phyloP scores from a whole-genome alignment of 2,888 invertebrate species.

The Pachliopta kotzebuea region DNA sequence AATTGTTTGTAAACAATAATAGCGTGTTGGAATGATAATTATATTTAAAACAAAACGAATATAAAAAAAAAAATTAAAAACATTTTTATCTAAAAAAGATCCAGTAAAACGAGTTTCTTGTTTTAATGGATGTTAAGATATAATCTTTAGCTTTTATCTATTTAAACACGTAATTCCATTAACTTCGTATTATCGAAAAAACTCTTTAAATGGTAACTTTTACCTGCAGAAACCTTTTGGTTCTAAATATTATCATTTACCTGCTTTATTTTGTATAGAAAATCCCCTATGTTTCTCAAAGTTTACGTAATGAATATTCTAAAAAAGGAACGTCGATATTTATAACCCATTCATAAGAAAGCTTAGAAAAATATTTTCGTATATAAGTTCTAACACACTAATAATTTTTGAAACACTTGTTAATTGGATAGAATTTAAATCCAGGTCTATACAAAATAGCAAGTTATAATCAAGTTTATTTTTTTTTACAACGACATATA shows the following conservation, averaged over 20 bases:
- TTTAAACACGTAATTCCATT: too few relatives aligned
- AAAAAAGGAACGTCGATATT: too few relatives aligned
- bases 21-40: slow-evolving; percentile 2
- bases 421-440: too few relatives aligned
- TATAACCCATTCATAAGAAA: too few relatives aligned
- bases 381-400: too few relatives aligned
- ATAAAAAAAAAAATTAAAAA: not conserved
- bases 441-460: too few relatives aligned
- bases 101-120: not conserved
- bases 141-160: not conserved
- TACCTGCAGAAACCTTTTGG: too few relatives aligned
- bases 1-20: slow-evolving; percentile 9
- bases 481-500: not conserved
- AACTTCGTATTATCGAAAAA: too few relatives aligned
- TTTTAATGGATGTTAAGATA: not conserved
- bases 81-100: not conserved
- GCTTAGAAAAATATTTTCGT: too few relatives aligned
- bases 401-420: too few relatives aligned
- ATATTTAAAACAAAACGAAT: not conserved
- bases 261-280: not conserved
- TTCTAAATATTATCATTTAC: not conserved
- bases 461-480: not conserved
- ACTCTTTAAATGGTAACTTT: too few relatives aligned
- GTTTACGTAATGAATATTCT: not conserved
- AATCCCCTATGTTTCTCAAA: not conserved